Percentiles rank a stretch among this genome's conserved stretches.
phyloP scores from a whole-genome alignment of 2,797 vertebrate genomes.

The Pseudomugil gertrudae region DNA sequence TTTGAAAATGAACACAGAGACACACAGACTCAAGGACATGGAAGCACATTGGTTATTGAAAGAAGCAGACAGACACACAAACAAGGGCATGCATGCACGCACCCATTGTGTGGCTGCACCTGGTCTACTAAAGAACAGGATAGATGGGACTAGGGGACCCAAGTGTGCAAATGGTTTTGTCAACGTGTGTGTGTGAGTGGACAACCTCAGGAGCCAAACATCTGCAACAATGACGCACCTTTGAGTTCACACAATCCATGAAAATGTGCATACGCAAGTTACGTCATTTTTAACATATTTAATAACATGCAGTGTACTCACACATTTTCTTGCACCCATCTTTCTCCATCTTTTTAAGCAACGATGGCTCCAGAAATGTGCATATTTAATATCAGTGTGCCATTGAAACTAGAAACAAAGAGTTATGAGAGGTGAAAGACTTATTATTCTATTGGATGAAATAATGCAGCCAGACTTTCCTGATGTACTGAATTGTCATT shows the following conservation, averaged over 20 bases:
- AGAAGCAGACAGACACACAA: slow-evolving; percentile 20
- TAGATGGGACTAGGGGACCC: slow-evolving; percentile 70
- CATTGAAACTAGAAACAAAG: no score
- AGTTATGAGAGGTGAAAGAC: no score
- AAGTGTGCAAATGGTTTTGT: slow-evolving; percentile 58
- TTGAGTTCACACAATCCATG: slow-evolving; percentile 25
- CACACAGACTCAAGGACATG: slow-evolving; percentile 52
- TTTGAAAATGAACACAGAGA: slow-evolving; percentile 18
- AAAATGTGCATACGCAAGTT: slow-evolving; percentile 1
- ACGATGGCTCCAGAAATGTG: no score
- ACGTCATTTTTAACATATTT: slow-evolving; percentile 12
- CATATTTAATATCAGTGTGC: no score
- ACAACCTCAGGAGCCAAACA: slow-evolving; percentile 67
- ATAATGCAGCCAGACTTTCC: no score
- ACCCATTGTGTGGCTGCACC: slow-evolving; percentile 72
- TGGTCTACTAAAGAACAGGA: slow-evolving; percentile 73
- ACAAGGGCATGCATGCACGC: slow-evolving; percentile 26
- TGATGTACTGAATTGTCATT: no score
- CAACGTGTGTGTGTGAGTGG: slow-evolving; percentile 18
- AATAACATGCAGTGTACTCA: neutral
- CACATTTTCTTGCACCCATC: neutral
- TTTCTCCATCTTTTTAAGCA: neutral
- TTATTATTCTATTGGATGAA: no score
- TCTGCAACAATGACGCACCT: slow-evolving; percentile 66
- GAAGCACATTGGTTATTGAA: slow-evolving; percentile 18